These are phyloP conservation scores for Scolanthus callimorphus DNA, from an alignment of 92 coral and sea anemone species.

Conservation along the genomic window DNA sequence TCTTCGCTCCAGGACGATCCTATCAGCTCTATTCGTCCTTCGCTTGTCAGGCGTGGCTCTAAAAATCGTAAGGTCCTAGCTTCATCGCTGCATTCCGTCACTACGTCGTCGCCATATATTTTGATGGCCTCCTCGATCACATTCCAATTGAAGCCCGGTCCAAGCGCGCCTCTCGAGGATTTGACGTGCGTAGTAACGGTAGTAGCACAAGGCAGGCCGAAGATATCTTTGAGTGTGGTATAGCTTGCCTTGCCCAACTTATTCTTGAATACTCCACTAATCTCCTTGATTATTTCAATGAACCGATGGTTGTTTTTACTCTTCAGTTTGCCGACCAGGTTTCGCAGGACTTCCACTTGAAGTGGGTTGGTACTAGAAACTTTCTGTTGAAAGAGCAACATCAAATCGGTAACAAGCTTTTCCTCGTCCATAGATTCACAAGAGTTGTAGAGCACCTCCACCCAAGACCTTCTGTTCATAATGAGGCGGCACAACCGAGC, in stretches of 20 bases:
- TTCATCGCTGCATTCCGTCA: constrained; percentile 20
- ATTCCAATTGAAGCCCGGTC: constrained; percentile 18
- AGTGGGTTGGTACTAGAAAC: constrained; percentile 12
- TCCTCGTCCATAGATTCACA: constrained; percentile 13
- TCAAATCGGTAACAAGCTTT: constrained; percentile 15
- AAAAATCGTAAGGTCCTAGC: constrained; percentile 23
- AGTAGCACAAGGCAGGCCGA: constrained; percentile 24
- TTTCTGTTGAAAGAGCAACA: constrained; percentile 15
- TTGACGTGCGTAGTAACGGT: constrained; percentile 9
- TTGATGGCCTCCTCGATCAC: constrained; percentile 13
- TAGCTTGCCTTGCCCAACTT: constrained; percentile 48
- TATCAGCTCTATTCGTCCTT: constrained; percentile 26
- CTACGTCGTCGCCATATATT: constrained; percentile 13
- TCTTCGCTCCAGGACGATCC: constrained; percentile 17
- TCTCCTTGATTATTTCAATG: constrained; percentile 34
- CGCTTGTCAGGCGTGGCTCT: constrained; percentile 5
- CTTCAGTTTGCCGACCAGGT: constrained; percentile 33
- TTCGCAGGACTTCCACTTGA: constrained; percentile 19
- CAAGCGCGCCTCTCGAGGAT: not conserved
- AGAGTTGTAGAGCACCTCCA: constrained; percentile 9
- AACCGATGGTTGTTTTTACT: constrained; percentile 35
- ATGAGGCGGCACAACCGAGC: constrained; percentile 1
- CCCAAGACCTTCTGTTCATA: constrained; percentile 10
- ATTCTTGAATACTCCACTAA: constrained; percentile 52
- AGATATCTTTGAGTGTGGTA: constrained; percentile 16